Evolutionary conservation across 2,113 vertebrate species (phyloP).

Genomic region (Macaca mulatta): DNA sequence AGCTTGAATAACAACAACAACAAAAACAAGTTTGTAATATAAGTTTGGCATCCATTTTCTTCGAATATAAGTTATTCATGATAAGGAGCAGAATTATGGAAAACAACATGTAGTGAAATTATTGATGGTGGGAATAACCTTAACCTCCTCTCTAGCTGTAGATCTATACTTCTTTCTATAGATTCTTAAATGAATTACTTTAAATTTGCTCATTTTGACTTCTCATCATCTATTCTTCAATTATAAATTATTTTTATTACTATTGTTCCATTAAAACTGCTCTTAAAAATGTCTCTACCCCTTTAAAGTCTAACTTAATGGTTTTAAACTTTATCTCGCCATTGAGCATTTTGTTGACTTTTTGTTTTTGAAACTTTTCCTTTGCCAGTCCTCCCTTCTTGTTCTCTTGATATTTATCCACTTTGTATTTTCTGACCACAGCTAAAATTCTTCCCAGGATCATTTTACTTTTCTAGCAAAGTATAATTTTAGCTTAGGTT

Average conservation of each 20-base stretch:
- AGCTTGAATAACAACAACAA: conserved; percentile 76
- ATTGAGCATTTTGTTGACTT: background rate
- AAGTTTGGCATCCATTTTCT: background rate
- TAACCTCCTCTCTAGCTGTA: background rate
- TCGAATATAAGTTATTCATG: background rate
- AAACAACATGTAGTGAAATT: background rate
- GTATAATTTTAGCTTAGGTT: background rate
- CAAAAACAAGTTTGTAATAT: background rate
- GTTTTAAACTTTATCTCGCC: background rate
- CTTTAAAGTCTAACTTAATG: background rate
- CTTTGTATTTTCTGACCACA: background rate
- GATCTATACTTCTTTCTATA: background rate
- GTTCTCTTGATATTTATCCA: background rate
- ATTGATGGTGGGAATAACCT: background rate
- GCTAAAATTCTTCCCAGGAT: background rate
- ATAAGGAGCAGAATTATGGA: background rate
- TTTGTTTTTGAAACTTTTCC: background rate
- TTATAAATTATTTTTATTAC: background rate
- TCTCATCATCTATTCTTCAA: background rate
- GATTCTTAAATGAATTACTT: background rate
- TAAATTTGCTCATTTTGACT: background rate
- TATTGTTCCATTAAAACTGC: background rate
- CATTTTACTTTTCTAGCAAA: background rate
- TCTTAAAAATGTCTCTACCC: background rate
- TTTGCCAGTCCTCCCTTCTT: background rate